Percentiles rank a stretch among this genome's conserved stretches.
Evolutionary conservation across 2,797 vertebrate genomes (phyloP).

Genomic region (Picus viridis): DNA sequence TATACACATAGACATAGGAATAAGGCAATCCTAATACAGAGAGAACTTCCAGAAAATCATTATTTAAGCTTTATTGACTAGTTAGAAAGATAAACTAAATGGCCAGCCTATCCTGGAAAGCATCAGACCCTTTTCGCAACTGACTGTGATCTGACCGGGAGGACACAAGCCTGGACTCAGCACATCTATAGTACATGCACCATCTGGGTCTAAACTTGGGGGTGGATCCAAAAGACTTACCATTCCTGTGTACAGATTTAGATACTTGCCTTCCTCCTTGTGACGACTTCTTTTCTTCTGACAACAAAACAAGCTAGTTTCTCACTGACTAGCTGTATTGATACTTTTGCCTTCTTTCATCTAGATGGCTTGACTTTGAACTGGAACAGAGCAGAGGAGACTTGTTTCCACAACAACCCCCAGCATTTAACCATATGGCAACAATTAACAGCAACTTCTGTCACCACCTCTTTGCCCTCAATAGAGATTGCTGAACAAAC

Average conservation of each 20-base stretch:
- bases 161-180: neutral
- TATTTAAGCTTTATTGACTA: slow-evolving; percentile 28
- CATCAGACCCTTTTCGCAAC: neutral
- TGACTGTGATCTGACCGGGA: neutral
- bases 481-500: neutral
- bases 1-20: neutral
- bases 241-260: neutral
- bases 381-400: neutral
- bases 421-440: neutral
- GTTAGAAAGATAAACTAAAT: slow-evolving; percentile 20
- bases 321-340: neutral
- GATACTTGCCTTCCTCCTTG: neutral
- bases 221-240: neutral
- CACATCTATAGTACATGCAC: neutral
- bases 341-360: neutral
- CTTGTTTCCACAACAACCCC: neutral
- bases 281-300: neutral
- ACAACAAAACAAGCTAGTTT: neutral
- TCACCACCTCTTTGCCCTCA: neutral
- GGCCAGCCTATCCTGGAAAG: slow-evolving; percentile 48
- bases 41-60: neutral
- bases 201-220: neutral
- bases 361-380: neutral
- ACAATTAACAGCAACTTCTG: slow-evolving; percentile 11
- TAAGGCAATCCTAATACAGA: slow-evolving; percentile 19